Evolutionary conservation across 2,797 vertebrate genomes (phyloP).

Genomic region (Benthosema pterotum): DNA sequence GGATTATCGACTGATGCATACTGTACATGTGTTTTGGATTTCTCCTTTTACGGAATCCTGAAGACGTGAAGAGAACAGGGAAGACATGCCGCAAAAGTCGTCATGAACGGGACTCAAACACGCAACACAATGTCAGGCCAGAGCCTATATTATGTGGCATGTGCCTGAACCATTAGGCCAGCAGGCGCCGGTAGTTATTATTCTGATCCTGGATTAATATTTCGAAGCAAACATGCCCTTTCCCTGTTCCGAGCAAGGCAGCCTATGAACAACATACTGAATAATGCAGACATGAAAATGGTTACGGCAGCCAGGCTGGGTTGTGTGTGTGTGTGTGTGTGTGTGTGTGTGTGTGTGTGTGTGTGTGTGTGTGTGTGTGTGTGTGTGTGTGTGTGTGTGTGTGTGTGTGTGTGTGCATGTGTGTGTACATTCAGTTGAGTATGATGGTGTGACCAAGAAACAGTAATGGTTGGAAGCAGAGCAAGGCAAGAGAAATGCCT

Average conservation of each 20-base stretch:
- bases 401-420: neutral
- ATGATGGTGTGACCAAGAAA: neutral
- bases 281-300: constrained; percentile 39
- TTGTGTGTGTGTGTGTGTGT: neutral
- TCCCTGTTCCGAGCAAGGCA: constrained; percentile 29
- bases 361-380: constrained; percentile 3
- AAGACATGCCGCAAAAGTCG: too few relatives aligned
- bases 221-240: constrained; percentile 26
- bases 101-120: too few relatives aligned
- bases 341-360: neutral
- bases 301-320: neutral
- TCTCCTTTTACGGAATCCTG: too few relatives aligned
- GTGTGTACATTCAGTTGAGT: neutral
- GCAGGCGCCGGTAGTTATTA: too few relatives aligned
- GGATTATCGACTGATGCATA: too few relatives aligned
- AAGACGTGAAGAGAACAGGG: too few relatives aligned
- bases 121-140: too few relatives aligned
- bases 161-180: too few relatives aligned
- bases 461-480: constrained; percentile 8
- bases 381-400: neutral
- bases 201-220: constrained; percentile 45
- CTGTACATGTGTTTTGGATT: too few relatives aligned
- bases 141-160: too few relatives aligned
- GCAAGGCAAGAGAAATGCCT: constrained; percentile 14
- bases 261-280: constrained; percentile 37